Evolutionary conservation across 2,888 invertebrate species (phyloP), one percentile per base, ranked within the genome.

Genomic region (Nasonia oneida): DNA sequence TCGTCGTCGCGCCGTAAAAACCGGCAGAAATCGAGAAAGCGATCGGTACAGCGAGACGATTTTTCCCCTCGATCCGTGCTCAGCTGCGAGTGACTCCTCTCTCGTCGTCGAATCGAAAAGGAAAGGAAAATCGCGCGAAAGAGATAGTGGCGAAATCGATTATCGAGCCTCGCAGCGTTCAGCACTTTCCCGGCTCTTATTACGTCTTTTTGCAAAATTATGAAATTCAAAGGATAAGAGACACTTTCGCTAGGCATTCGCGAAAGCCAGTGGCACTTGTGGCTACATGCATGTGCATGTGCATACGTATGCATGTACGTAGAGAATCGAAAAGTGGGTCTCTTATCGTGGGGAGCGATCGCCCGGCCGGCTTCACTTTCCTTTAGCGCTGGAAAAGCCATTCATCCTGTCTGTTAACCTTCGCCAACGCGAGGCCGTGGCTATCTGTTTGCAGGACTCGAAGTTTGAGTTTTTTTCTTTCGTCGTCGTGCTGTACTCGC

Each of bases 151-250:
- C 47, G 57, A 70, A 79, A 80, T 80, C 70, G 80, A 80, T 80
- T 80, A 64, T 78, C 78, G 57, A 14, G 14, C 18, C 50, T 47
- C 29, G 37, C 6, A 33, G 71, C 37, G 75, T 53, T 23, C n/a
- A 61, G 50, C 76, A 64, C 76, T 83, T 83, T 83, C 83, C 39
- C 71, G 47, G 37, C 80, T 80, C 64, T 79, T 71, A 29, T 81
- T 86, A 86, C 80, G 78, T 84, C 78, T 84, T 86, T 86, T 86
- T 84, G 78, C 71, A 81, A 86, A 86, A 86, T 86, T 86, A 86
- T 86, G 86, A 86, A 86, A 86, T 86, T 86, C 81, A 47, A 79
- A 75, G 53, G 61, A 42, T 70, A 84, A 61, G 67, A 42, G 78
- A 80, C 80, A 80, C 83, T 80, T 83, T 86, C 83, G 76, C 80